phyloP scores from a whole-genome alignment of 2,797 vertebrate species.

The Sparus aurata region DNA sequence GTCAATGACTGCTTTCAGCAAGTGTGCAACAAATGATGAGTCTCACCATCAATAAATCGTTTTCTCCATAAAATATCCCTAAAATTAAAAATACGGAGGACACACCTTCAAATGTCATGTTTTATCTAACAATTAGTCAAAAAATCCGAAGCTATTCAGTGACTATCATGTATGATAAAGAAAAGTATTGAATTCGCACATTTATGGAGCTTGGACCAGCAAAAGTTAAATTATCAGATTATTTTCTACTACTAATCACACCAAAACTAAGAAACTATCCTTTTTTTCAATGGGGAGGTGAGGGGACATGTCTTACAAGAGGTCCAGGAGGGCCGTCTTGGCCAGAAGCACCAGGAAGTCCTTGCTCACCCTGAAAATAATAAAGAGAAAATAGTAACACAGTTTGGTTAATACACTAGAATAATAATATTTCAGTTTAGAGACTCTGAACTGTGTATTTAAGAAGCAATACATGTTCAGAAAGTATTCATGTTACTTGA shows the following conservation, averaged over 20 bases:
- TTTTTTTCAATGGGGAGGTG: not conserved
- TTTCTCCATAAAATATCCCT: not conserved
- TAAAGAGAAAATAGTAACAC: not conserved
- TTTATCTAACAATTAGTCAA: not conserved
- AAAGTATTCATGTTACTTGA: not conserved
- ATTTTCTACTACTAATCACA: not conserved
- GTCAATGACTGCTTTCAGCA: slow-evolving; percentile 2
- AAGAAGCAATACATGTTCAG: not conserved
- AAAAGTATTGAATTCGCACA: not conserved
- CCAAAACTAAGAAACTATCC: not conserved
- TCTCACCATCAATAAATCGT: not conserved
- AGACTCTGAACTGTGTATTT: not conserved
- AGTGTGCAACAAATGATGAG: not conserved
- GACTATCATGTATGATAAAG: not conserved
- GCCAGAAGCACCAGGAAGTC: slow-evolving; percentile 93
- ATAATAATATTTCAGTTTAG: not conserved
- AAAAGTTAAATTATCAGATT: not conserved
- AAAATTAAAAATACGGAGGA: not conserved
- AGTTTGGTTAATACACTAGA: not conserved
- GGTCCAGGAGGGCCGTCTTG: slow-evolving; percentile 97
- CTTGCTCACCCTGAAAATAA: slow-evolving; percentile 93
- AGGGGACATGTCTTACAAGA: slow-evolving; percentile 84
- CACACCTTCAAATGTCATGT: no score
- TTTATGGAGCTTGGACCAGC: not conserved
- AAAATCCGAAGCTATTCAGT: not conserved